Evolutionary conservation across 2,797 vertebrate species (phyloP), one percentile per base, ranked within the genome.

Genomic region (Myotis daubentonii): DNA sequence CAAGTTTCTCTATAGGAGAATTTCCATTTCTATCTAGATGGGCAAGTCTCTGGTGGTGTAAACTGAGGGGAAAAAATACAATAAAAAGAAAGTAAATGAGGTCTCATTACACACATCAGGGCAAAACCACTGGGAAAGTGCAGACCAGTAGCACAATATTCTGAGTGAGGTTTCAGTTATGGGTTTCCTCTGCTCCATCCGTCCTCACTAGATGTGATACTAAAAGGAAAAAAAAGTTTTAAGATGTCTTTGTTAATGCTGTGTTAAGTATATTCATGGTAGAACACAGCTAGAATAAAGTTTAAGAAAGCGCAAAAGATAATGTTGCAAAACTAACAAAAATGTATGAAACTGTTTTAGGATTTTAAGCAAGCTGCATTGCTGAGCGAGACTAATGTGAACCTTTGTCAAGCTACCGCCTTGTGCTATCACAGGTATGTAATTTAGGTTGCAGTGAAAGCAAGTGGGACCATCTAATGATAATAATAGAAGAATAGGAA

Each of bases 361-460:
- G 98, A 99, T 93, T 98, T 98, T 94, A 98, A 98, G 97, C 97
- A 97, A 94, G 98, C 98, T 87, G 71, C 92, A 0, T 20, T 95
- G 76, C 96, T 96, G 86, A 98, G 92, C 82, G 96, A 98, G 80
- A 97, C 84, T 55, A 95, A 98, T 0, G 91, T 94, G 82, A 94
- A 62, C 94, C 97, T 98, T 36, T 97, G 94, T 91, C 98, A 98
- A 60, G 97, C 97, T 15, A 83, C 98, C 4, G 98, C 98, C 94
- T 94, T 98, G 60, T 98, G 98, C 90, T 97, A 96, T 91, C 97
- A 98, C 96, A 98, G 98, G 98, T 99, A 98, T 70, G 1, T 41
- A 10, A 6, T 41, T 93, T 19, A n/a, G 23, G 17, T 65, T 30
- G 33, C 41, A 20, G 47, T 1, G 55, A 60, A 68, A 70, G 38